phyloP scores from a whole-genome alignment of 1,140 invertebrate species.

The Berghia stephanieae region DNA sequence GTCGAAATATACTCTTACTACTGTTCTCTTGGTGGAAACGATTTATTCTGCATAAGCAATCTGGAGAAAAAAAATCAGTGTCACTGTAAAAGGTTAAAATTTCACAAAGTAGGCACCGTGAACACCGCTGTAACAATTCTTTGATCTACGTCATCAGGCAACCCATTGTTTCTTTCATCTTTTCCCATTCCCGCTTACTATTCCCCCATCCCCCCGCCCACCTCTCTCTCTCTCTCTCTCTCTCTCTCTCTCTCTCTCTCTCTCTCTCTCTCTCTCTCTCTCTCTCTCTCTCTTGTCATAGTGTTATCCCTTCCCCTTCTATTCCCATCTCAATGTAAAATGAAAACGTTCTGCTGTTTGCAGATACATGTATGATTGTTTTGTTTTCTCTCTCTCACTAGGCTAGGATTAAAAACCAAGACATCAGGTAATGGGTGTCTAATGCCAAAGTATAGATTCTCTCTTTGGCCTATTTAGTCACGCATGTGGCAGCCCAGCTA shows the following conservation, averaged over 20 bases:
- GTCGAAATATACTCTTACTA: too few species aligned
- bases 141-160: background rate
- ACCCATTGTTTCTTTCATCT: background rate
- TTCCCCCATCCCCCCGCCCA: background rate
- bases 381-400: constrained; percentile 21
- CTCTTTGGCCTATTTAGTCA: background rate
- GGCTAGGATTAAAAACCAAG: too few species aligned
- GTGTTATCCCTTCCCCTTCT: background rate
- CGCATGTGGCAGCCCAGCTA: too few species aligned
- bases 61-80: background rate
- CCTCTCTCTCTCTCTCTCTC: background rate
- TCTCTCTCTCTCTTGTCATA: background rate
- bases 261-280: background rate
- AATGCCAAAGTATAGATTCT: too few species aligned
- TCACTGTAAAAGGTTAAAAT: background rate
- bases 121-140: background rate
- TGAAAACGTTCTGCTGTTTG: too few species aligned
- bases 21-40: constrained; percentile 10
- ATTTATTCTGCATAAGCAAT: background rate
- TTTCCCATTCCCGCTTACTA: background rate
- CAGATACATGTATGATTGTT: too few species aligned
- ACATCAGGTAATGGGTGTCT: too few species aligned
- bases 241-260: background rate
- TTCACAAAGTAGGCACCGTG: background rate
- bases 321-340: constrained; percentile 6